These are phyloP conservation scores for Syrrhaptes paradoxus DNA, from an alignment of 2,113 vertebrate genomes.

Conservation along the genomic window DNA sequence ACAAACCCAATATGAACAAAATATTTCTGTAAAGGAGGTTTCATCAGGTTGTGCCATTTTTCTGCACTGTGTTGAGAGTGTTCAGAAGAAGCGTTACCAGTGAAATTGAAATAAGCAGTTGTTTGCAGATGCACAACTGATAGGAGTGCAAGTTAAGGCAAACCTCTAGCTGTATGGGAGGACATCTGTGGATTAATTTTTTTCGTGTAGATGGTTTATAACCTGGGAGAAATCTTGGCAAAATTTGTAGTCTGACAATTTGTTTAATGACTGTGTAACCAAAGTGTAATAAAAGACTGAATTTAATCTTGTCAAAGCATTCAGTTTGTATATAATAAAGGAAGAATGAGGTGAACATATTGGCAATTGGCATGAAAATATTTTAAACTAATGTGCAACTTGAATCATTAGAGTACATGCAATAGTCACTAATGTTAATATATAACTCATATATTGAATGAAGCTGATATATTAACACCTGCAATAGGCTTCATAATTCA, in stretches of 20 bases:
- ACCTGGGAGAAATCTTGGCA: background rate
- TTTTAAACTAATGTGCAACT: background rate
- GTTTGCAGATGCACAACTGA: background rate
- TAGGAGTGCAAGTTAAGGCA: background rate
- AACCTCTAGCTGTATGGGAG: background rate
- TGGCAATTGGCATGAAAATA: background rate
- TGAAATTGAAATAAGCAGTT: background rate
- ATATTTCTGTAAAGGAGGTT: background rate
- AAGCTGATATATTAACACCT: background rate
- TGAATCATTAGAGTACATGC: background rate
- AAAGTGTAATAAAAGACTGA: accelerated
- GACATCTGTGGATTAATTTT: background rate
- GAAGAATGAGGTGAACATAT: background rate
- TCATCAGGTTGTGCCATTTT: background rate
- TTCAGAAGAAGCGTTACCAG: background rate
- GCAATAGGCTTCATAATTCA: background rate
- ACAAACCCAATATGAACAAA: background rate
- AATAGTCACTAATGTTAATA: background rate
- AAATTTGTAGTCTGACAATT: background rate
- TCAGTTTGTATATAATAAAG: background rate
- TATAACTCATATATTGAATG: background rate
- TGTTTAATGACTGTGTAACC: background rate
- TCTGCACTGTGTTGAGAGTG: background rate
- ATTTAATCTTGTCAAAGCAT: background rate
- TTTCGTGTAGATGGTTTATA: background rate